Conservation (phyloP, 2,113 vertebrate species). For the Bagarius yarrelli region DNA sequence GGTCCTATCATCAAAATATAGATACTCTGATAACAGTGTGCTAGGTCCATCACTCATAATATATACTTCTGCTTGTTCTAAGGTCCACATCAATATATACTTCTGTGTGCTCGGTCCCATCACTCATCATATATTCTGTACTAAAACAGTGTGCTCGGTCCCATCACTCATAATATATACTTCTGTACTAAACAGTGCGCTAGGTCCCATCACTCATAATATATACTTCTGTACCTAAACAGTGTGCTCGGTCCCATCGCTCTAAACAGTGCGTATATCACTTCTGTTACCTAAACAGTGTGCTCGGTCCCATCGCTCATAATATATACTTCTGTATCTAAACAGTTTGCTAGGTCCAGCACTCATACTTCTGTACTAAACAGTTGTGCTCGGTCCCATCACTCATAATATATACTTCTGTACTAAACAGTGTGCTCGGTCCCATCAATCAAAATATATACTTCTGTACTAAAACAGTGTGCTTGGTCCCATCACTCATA, state of each 20-base stretch:
- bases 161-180: not conserved
- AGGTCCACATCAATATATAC: not conserved
- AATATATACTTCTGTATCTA: not conserved
- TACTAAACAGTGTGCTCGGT: not conserved
- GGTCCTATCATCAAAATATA: not conserved
- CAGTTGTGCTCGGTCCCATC: too few species aligned
- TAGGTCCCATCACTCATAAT: not conserved
- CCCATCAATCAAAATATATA: not conserved
- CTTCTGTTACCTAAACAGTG: not conserved
- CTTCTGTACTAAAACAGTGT: not conserved
- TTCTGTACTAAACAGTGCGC: not conserved
- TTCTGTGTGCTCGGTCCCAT: not conserved
- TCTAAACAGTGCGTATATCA: not conserved
- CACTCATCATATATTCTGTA: not conserved
- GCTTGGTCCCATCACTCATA: not conserved
- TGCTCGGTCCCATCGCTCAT: not conserved
- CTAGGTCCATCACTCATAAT: too few species aligned
- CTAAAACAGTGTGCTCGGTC: too few species aligned
- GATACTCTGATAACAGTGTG: too few species aligned
- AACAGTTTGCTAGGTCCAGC: too few species aligned
- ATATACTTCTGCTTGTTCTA: too few species aligned
- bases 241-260: too few species aligned
- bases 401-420: not conserved
- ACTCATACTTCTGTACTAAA: too few species aligned
- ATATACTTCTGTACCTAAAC: not conserved